Conservation (phyloP, 2,888 invertebrate genomes). For the Pandemis heparana region DNA sequence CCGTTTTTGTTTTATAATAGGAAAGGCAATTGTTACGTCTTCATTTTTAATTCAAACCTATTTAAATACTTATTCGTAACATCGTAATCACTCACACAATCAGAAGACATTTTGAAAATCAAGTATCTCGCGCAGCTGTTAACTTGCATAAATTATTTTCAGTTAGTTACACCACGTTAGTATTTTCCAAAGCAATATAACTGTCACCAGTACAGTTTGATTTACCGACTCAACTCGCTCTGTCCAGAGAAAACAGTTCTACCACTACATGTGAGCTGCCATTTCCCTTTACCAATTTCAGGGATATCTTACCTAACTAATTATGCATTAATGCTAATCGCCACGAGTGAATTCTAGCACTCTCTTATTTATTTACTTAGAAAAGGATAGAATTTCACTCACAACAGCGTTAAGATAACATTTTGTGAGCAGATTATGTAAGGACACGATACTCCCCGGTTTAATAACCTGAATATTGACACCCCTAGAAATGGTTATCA, state of each 20-base stretch:
- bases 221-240: conserved; percentile 28
- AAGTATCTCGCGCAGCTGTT: conserved; percentile 9
- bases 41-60: neutral
- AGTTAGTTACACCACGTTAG: conserved; percentile 29
- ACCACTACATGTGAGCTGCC: neutral
- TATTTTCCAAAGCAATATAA: conserved; percentile 34
- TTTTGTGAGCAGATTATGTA: too few species aligned
- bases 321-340: too few species aligned
- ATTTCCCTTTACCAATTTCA: neutral
- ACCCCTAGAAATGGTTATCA: too few species aligned
- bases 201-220: conserved; percentile 33
- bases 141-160: conserved; percentile 24
- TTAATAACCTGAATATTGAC: too few species aligned
- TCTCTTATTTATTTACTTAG: too few species aligned
- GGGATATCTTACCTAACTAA: neutral
- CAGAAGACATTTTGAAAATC: neutral
- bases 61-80: neutral
- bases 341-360: too few species aligned
- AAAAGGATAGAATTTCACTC: too few species aligned
- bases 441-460: too few species aligned
- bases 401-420: too few species aligned
- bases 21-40: too few species aligned
- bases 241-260: conserved; percentile 20
- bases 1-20: too few species aligned
- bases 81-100: neutral